These are phyloP conservation scores for Onthophagus sagittarius DNA, from an alignment of 2,888 invertebrate species.

Conservation along the genomic window DNA sequence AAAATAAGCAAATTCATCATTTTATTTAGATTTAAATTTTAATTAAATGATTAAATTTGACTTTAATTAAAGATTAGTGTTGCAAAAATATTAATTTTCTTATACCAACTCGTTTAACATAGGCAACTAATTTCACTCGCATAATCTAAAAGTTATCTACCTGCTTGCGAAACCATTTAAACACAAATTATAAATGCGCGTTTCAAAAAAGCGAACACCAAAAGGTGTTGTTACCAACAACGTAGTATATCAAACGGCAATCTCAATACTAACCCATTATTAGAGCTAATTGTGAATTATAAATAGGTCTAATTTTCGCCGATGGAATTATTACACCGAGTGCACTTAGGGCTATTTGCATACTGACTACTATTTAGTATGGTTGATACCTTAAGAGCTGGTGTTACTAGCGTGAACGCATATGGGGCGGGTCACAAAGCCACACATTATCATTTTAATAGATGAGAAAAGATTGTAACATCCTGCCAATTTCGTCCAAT, in stretches of 20 bases:
- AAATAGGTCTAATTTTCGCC: conserved; percentile 13
- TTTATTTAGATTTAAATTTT: no score
- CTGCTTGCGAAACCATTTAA: background rate
- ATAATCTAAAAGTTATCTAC: conserved; percentile 14
- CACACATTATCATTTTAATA: background rate
- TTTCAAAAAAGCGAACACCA: background rate
- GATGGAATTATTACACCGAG: conserved; percentile 1
- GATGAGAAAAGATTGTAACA: background rate
- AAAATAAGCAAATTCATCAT: background rate
- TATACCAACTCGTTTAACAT: background rate
- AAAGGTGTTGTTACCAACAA: conserved; percentile 30
- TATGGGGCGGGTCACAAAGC: background rate
- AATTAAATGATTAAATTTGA: no score
- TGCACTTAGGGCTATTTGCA: conserved; percentile 1
- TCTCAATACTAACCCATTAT: conserved; percentile 18
- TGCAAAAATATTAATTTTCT: background rate
- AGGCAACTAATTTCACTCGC: conserved; percentile 26
- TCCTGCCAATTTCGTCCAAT: background rate
- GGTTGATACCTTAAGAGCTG: background rate
- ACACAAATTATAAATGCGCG: conserved; percentile 1
- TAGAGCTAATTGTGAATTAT: conserved; percentile 24
- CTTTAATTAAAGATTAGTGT: background rate
- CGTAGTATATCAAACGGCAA: background rate
- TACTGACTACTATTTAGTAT: background rate
- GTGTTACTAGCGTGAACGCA: background rate